Evolutionary conservation across 2,888 invertebrate species (phyloP).

Genomic region (Scrobipalpa atriplicella): DNA sequence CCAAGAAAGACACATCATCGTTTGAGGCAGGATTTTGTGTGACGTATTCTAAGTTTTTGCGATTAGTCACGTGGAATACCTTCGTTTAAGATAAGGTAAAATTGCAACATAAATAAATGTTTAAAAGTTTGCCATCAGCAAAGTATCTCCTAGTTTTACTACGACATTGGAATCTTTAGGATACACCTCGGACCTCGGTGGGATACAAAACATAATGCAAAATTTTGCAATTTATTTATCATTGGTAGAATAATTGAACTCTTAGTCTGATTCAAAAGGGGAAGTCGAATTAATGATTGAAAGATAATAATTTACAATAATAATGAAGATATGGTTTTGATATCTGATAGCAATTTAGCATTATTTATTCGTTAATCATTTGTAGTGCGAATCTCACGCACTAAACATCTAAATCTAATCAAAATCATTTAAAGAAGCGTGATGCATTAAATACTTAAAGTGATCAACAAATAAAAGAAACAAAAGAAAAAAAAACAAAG

Average conservation of each 20-base stretch:
- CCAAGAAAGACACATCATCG: neutral
- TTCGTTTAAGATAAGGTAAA: neutral
- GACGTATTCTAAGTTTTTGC: neutral
- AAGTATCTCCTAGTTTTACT: neutral
- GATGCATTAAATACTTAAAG: neutral
- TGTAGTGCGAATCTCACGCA: constrained; percentile 62
- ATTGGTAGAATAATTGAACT: neutral
- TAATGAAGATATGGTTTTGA: constrained; percentile 60
- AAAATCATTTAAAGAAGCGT: constrained; percentile 1
- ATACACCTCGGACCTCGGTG: too few relatives aligned
- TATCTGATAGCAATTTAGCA: constrained; percentile 56
- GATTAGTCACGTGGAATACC: neutral
- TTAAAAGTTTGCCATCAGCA: neutral
- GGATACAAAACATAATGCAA: too few relatives aligned
- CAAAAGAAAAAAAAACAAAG: constrained; percentile 47
- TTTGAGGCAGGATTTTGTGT: neutral
- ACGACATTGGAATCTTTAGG: neutral
- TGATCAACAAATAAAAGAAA: constrained; percentile 1
- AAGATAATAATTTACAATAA: constrained; percentile 55
- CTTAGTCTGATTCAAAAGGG: constrained; percentile 26
- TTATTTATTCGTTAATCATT: constrained; percentile 54
- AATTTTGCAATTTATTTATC: neutral
- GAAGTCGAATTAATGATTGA: constrained; percentile 36
- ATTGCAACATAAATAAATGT: neutral
- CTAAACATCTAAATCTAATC: constrained; percentile 22